These are phyloP conservation scores for Pedetes capensis DNA, from an alignment of 2,113 vertebrate species.

Conservation along the genomic window DNA sequence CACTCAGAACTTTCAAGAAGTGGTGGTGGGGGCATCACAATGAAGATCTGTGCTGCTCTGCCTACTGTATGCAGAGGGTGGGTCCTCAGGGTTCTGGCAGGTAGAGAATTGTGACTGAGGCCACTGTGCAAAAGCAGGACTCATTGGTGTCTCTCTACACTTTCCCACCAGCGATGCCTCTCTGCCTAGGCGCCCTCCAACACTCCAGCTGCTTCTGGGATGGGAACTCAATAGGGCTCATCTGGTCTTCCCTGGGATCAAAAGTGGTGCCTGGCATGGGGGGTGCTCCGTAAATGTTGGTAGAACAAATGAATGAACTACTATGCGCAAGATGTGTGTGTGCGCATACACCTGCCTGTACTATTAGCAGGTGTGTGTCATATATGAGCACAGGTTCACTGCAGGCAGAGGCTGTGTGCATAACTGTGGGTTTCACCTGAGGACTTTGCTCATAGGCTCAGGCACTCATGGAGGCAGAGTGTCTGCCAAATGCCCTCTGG, in stretches of 20 bases:
- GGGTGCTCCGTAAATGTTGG: neutral
- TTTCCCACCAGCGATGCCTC: neutral
- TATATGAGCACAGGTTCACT: accelerated
- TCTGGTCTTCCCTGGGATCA: neutral
- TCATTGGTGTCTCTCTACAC: neutral
- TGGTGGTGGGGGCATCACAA: neutral
- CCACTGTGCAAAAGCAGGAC: neutral
- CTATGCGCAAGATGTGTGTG: neutral
- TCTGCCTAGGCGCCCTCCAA: neutral
- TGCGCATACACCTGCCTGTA: neutral
- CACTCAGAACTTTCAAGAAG: neutral
- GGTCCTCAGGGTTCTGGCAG: too few species aligned
- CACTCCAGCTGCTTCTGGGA: neutral
- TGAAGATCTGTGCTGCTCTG: neutral
- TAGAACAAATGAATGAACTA: conserved; percentile 62
- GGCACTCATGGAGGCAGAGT: accelerated
- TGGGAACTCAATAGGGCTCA: too few species aligned
- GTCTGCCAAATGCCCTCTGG: accelerated
- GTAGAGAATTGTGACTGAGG: too few species aligned
- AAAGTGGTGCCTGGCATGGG: neutral
- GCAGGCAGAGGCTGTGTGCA: neutral
- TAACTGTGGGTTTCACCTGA: accelerated
- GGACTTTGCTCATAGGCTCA: neutral
- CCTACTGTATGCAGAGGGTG: neutral
- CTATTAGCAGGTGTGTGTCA: accelerated